Conservation (phyloP, 23 tunicate genomes). For the Botrylloides violaceus region DNA sequence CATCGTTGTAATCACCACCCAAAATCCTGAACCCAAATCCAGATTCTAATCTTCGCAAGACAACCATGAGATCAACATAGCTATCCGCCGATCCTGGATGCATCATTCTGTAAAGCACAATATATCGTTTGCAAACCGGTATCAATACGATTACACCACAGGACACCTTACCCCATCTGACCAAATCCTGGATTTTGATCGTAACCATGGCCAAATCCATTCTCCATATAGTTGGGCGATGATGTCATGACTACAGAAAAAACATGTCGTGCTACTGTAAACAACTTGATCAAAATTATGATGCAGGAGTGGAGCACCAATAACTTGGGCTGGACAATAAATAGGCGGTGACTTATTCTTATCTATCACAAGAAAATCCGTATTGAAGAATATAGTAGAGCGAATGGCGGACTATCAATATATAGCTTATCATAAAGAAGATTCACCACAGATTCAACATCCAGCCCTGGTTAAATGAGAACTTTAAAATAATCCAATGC, state of each 20-base stretch:
- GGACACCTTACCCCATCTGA: conserved; percentile 9
- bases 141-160: not conserved
- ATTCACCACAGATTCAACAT: not conserved
- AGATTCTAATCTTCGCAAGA: conserved; percentile 64
- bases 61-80: conserved; percentile 45
- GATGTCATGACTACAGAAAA: no score
- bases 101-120: not conserved
- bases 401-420: not conserved
- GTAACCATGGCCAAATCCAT: conserved; percentile 3
- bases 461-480: not conserved
- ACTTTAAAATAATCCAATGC: not conserved
- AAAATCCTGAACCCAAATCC: conserved; percentile 97
- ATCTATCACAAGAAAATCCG: not conserved
- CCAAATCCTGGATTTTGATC: not conserved
- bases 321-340: not conserved
- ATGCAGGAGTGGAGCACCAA: no score
- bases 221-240: conserved; percentile 13
- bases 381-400: not conserved
- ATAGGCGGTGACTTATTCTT: not conserved
- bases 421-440: not conserved
- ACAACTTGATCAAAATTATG: no score
- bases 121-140: not conserved
- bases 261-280: no score
- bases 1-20: conserved; percentile 75
- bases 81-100: conserved; percentile 17